Evolutionary conservation across 2,888 invertebrate genomes (phyloP), one percentile per base, ranked within the genome.

Genomic region (Nebria salina): DNA sequence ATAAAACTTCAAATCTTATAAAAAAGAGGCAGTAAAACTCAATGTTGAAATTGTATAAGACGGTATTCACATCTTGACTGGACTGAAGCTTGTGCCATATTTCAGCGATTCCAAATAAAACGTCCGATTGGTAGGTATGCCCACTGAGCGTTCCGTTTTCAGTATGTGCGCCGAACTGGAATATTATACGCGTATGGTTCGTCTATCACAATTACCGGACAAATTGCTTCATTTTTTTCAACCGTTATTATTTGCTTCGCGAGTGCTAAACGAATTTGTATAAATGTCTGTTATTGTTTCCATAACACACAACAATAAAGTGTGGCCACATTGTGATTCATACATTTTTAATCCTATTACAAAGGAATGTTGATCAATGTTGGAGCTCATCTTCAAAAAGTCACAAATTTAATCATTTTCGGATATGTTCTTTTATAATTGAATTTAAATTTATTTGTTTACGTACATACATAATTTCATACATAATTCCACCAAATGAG

Each of bases 171-270:
- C 54, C 13, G 54, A 13, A 54, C 54, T 54, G 13, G 54, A 54
- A 54, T 54, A 54, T 54, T 6, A 54, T 54, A 54, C 54, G 54
- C 54, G 54, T 54, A 54, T 54, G 54, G 54, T 54, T 54, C 72
- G 72, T 73, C 78, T 79, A 73, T 79, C 74, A 68, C 79, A 79
- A 79, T 79, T 79, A 74, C 66, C 66, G 74, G 65, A 79, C 79
- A 79, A 79, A 79, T 79, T 79, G 74, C 66, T 73, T 79, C 74
- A 20, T 79, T 79, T 79, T 74, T 70, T 79, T 74, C 65, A 13
- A 7, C 54, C 13, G 54, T 13, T 13, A 54, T 54, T 54, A 54
- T 54, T 54, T 54, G 54, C 8, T 54, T 54, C 6, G 8, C 54
- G 54, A 54, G 54, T 2, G 13, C 54, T 54, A 8, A 54, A 54